phyloP scores from a whole-genome alignment of 1,140 invertebrate genomes.

The Drosophila rufa region DNA sequence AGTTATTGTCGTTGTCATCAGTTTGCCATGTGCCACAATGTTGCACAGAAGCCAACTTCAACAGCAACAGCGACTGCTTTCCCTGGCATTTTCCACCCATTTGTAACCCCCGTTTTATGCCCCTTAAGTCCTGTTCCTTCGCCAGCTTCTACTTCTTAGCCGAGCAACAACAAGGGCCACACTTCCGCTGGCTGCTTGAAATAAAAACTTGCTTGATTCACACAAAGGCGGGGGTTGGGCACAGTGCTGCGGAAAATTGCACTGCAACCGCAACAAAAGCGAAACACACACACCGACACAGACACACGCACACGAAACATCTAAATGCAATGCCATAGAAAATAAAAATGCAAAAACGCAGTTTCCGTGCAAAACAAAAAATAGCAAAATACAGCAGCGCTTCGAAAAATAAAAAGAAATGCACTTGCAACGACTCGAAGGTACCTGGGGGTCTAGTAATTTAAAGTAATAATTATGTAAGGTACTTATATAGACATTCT shows the following conservation, averaged over 20 bases:
- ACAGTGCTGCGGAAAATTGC: slow-evolving; percentile 37
- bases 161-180: slow-evolving; percentile 58
- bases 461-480: no score
- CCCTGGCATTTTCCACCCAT: neutral
- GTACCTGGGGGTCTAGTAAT: neutral
- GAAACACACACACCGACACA: slow-evolving; percentile 39
- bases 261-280: slow-evolving; percentile 73
- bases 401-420: slow-evolving; percentile 17
- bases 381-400: slow-evolving; percentile 29
- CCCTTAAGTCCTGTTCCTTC: slow-evolving; percentile 26
- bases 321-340: slow-evolving; percentile 75
- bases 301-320: slow-evolving; percentile 42
- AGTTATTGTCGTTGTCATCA: slow-evolving; percentile 79
- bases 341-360: slow-evolving; percentile 63
- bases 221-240: slow-evolving; percentile 8
- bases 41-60: slow-evolving; percentile 67
- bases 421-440: neutral
- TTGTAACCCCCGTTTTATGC: slow-evolving; percentile 16
- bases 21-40: slow-evolving; percentile 72
- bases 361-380: slow-evolving; percentile 70
- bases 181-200: slow-evolving; percentile 77
- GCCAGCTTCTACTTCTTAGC: slow-evolving; percentile 37
- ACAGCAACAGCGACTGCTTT: slow-evolving; percentile 35
- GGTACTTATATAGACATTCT: no score
- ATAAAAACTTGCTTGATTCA: slow-evolving; percentile 75